A percentile compares a stretch with the other conserved stretches of the same genome.
Conservation (phyloP, 2,888 invertebrate genomes). For the Villa cingulata region DNA sequence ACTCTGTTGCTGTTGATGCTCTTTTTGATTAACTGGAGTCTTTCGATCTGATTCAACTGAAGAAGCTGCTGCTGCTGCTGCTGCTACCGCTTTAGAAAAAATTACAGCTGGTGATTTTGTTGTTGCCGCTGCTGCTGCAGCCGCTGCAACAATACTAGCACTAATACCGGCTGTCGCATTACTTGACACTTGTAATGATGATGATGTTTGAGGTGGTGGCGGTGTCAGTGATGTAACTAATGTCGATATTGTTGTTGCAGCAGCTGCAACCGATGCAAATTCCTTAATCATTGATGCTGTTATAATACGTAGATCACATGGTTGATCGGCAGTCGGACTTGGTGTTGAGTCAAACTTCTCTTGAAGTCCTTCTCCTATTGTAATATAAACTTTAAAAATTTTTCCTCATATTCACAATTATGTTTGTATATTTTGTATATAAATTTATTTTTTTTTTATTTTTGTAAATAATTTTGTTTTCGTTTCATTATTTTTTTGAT, state of each 20-base stretch:
- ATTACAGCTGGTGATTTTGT: too few relatives aligned
- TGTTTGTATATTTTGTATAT: too few relatives aligned
- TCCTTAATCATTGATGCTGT: slow-evolving; percentile 23
- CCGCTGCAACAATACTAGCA: slow-evolving; percentile 10
- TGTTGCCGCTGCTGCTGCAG: slow-evolving; percentile 15
- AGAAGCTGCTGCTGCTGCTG: slow-evolving; percentile 1
- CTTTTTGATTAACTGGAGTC: slow-evolving; percentile 2
- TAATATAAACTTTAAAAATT: slow-evolving; percentile 10
- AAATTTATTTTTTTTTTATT: too few relatives aligned
- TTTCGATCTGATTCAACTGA: slow-evolving; percentile 5
- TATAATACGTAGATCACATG: slow-evolving; percentile 31
- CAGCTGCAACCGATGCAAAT: slow-evolving; percentile 21
- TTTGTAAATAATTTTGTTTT: too few relatives aligned
- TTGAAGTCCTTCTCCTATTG: slow-evolving; percentile 14
- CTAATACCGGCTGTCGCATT: slow-evolving; percentile 8
- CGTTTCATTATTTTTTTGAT: too few relatives aligned
- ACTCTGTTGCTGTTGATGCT: slow-evolving; percentile 10
- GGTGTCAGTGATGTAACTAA: slow-evolving; percentile 13
- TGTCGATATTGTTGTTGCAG: slow-evolving; percentile 13
- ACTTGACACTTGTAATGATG: slow-evolving; percentile 1
- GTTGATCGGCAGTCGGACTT: slow-evolving; percentile 24
- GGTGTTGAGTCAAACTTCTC: slow-evolving; percentile 11
- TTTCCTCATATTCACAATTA: slow-evolving; percentile 11
- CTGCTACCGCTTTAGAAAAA: neutral
- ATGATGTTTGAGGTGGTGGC: slow-evolving; percentile 13